Percentiles rank a stretch among this genome's conserved stretches.
phyloP scores from a whole-genome alignment of 1,140 invertebrate species.

The Drosophila sucinea region DNA sequence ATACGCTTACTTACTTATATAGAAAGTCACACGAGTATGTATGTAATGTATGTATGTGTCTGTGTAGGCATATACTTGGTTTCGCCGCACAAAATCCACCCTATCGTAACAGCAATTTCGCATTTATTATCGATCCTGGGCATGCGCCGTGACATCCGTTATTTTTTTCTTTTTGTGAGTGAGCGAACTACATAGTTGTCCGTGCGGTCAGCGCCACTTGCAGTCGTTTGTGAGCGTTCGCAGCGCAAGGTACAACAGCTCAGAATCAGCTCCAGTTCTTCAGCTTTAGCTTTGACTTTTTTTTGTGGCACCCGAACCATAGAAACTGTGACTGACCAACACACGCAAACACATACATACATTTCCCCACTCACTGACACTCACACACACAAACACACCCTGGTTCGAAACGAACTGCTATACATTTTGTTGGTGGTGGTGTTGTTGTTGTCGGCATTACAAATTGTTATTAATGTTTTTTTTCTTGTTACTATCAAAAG shows the following conservation, averaged over 20 bases:
- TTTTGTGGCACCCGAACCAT: constrained; percentile 8
- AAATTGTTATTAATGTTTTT: constrained; percentile 47
- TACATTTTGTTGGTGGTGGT: constrained; percentile 20
- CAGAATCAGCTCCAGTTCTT: constrained; percentile 32
- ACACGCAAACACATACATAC: constrained; percentile 21
- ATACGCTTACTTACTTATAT: not conserved
- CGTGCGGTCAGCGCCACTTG: constrained; percentile 46
- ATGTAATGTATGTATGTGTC: not conserved
- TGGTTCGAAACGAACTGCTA: constrained; percentile 12
- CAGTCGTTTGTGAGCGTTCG: constrained; percentile 79
- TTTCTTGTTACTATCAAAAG: constrained; percentile 41
- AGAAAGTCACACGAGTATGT: not conserved
- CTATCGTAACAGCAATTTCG: constrained; percentile 37
- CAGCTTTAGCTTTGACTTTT: constrained; percentile 21
- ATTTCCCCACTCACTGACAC: constrained; percentile 6
- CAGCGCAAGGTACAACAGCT: constrained; percentile 68
- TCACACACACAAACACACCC: constrained; percentile 7
- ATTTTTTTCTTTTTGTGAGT: not conserved
- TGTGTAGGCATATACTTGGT: not conserved
- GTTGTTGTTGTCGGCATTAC: constrained; percentile 38
- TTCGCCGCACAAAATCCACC: constrained; percentile 26
- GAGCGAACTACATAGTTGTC: constrained; percentile 42
- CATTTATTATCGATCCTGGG: constrained; percentile 46
- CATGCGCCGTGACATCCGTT: constrained; percentile 35
- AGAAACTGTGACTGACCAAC: constrained; percentile 39